A percentile compares a stretch with the other conserved stretches of the same genome.
phyloP scores from a whole-genome alignment of 1,140 invertebrate genomes.

The Arion vulgaris region DNA sequence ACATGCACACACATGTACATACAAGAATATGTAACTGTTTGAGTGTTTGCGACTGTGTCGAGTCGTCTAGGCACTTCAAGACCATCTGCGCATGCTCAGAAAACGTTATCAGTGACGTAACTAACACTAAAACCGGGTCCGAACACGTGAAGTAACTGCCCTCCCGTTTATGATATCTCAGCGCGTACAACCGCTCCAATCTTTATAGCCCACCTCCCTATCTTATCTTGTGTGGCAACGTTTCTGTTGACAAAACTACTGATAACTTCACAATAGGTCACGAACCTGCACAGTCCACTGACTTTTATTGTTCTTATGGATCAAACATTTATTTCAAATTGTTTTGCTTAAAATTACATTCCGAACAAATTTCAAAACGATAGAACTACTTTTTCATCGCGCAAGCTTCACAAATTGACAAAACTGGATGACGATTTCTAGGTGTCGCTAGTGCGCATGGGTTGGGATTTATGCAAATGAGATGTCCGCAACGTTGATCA shows the following conservation, averaged over 20 bases:
- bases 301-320: slow-evolving; percentile 9
- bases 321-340: background rate
- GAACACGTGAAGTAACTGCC: background rate
- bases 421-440: background rate
- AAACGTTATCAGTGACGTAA: slow-evolving; percentile 16
- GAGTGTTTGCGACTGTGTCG: background rate
- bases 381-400: slow-evolving; percentile 16
- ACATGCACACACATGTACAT: background rate
- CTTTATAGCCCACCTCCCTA: slow-evolving; percentile 9
- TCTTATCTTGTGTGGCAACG: slow-evolving; percentile 12
- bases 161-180: slow-evolving; percentile 22
- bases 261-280: slow-evolving; percentile 23
- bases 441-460: slow-evolving; percentile 19
- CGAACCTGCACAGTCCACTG: background rate
- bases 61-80: background rate
- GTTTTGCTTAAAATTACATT: background rate
- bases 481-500: background rate
- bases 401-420: background rate
- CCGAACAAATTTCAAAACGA: background rate
- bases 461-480: slow-evolving; percentile 30
- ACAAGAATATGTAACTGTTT: slow-evolving; percentile 1
- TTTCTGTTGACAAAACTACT: slow-evolving; percentile 22
- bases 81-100: slow-evolving; percentile 14
- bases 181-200: slow-evolving; percentile 10
- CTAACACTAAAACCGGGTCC: slow-evolving; percentile 12